Evolutionary conservation across 2,113 vertebrate species (phyloP), one percentile per base, ranked within the genome.

Genomic region (Chaenogobius annularis): DNA sequence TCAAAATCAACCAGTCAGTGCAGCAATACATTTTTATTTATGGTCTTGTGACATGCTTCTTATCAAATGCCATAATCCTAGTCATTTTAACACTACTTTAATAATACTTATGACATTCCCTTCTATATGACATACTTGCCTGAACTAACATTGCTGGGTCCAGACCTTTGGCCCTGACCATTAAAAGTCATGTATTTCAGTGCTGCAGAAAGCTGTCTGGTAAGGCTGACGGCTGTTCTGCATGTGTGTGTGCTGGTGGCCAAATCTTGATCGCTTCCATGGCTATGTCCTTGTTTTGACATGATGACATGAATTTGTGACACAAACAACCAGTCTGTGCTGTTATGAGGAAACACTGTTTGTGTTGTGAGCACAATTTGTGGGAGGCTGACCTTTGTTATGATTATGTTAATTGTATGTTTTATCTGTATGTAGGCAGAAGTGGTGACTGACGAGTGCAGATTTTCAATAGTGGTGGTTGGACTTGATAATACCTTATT

Each of bases 401-500:
- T 40, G 31, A 40, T 63, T 63, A 40, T 40, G 19, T 63, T 63
- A 63, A 63, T 43, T 63, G 35, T 19, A 63, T 63, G 35, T 19
- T 63, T 63, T n/a, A 54, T 19, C 50, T 63, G 15, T 19, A 17
- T 62, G 17, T 37, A 31, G 59, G 26, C 7, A 15, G 59, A 62
- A 23, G 14, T 10, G 26, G 26, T 62, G 59, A 62, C 59, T 62
- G 58, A 61, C 58, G 6, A 6, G 6, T 35, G 59, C 31, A 40
- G 3, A 37, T 19, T 62, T 62, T 19, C 26, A 31, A 19, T 19
- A 40, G 26, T 37, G 59, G 59, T 7, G 6, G 17, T 37, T 14
- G 8, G 31, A 43, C 61, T 40, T 63, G 17, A 63, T 63, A 43
- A 63, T 43, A 20, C 35, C 20, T 23, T 58, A 26, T 58, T 58